These are phyloP conservation scores for Phrynocephalus vlangalii DNA, from an alignment of 2,797 vertebrate genomes.

Conservation along the genomic window DNA sequence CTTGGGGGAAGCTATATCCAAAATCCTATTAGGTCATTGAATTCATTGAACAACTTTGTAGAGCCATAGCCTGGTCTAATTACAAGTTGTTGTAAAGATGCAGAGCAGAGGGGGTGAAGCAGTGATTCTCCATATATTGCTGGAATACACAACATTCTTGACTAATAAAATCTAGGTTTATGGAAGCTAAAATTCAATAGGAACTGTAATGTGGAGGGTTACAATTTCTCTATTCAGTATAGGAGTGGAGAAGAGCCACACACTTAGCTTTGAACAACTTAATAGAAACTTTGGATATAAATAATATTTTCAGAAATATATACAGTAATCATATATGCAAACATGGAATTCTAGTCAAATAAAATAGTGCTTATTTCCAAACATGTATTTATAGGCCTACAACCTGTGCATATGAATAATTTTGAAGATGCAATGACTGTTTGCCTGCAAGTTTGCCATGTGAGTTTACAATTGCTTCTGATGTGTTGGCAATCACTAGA, in stretches of 20 bases:
- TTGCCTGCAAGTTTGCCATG: not conserved
- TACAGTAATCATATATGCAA: no score
- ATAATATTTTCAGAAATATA: not conserved
- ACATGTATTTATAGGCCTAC: not conserved
- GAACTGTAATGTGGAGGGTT: not conserved
- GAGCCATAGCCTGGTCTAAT: not conserved
- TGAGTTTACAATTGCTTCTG: not conserved
- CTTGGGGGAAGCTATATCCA: not conserved
- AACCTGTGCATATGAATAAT: not conserved
- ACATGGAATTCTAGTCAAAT: no score
- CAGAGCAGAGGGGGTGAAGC: not conserved
- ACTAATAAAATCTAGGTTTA: not conserved
- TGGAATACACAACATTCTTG: not conserved
- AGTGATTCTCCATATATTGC: not conserved
- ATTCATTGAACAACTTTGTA: not conserved
- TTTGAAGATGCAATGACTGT: not conserved
- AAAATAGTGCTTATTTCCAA: no score
- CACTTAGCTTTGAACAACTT: not conserved
- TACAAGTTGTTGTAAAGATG: not conserved
- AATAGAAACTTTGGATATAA: not conserved
- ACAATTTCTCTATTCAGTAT: not conserved
- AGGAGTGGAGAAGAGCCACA: not conserved
- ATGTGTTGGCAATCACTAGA: not conserved
- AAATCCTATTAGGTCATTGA: not conserved
- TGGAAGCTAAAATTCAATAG: not conserved